Percentiles rank a stretch among this genome's conserved stretches.
Conservation (phyloP, 2,113 vertebrate species). For the Rhombomys opimus region DNA sequence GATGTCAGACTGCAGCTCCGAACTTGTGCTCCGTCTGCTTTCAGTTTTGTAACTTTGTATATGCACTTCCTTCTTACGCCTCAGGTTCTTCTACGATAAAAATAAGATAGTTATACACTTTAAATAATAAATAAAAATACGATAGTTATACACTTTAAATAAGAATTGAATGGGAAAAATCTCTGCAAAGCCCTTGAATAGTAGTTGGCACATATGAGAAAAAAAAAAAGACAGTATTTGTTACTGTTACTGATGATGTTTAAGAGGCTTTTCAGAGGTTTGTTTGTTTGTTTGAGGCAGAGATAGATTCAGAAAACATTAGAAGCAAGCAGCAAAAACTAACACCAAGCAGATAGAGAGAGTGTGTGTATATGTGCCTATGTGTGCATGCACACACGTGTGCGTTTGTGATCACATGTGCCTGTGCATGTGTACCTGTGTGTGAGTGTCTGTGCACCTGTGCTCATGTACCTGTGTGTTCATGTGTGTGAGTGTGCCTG, state of each 20-base stretch:
- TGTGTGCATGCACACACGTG: not conserved
- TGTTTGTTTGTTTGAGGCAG: not conserved
- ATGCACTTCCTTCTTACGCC: not conserved
- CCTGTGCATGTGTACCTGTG: not conserved
- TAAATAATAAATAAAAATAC: no score
- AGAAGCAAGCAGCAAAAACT: not conserved
- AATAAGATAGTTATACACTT: not conserved
- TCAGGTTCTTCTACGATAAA: constrained; percentile 6
- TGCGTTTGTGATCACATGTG: not conserved
- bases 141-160: not conserved
- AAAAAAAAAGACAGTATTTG: not conserved
- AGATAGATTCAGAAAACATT: constrained; percentile 3
- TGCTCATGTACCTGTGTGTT: not conserved
- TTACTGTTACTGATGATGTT: not conserved
- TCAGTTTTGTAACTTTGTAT: not conserved
- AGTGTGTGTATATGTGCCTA: not conserved
- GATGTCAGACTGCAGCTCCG: not conserved
- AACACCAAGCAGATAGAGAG: not conserved
- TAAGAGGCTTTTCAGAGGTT: constrained; percentile 7
- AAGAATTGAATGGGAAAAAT: not conserved
- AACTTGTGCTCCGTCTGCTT: not conserved
- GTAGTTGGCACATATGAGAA: not conserved
- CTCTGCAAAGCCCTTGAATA: not conserved
- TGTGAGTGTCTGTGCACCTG: not conserved
- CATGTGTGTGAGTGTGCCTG: not conserved